phyloP scores from a whole-genome alignment of 2,888 invertebrate genomes.

The Euspilapteryx auroguttella region DNA sequence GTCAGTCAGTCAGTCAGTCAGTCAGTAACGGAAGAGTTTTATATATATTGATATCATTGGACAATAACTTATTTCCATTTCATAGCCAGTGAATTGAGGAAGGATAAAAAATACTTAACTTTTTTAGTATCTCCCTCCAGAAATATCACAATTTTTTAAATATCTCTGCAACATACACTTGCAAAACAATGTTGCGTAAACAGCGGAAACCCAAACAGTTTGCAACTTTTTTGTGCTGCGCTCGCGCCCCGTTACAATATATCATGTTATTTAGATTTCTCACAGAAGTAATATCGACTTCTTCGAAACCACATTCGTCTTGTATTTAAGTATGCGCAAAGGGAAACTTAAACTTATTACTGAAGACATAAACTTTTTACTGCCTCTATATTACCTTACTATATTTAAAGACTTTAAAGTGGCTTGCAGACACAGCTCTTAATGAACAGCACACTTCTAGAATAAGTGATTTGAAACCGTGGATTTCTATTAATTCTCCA shows the following conservation, averaged over 20 bases:
- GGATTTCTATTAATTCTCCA: no score
- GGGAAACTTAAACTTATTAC: constrained; percentile 39
- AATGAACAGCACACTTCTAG: no score
- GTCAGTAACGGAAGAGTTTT: no score
- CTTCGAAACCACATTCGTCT: constrained; percentile 57
- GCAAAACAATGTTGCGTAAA: constrained; percentile 36
- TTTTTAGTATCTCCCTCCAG: no score
- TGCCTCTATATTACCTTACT: background rate
- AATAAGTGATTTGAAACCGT: no score
- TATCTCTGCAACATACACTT: no score
- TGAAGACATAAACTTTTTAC: constrained; percentile 21
- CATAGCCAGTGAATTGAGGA: no score
- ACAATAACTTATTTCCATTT: no score
- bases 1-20: no score
- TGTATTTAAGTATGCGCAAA: constrained; percentile 49
- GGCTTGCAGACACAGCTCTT: background rate
- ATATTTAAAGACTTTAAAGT: background rate
- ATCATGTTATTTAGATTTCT: constrained; percentile 49
- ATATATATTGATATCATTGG: no score
- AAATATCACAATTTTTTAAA: no score
- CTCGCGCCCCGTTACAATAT: constrained; percentile 43
- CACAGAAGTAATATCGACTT: constrained; percentile 56
- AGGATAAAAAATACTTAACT: no score
- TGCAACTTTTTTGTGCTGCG: constrained; percentile 52
- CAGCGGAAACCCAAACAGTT: constrained; percentile 54